phyloP scores from a whole-genome alignment of 2,888 invertebrate genomes.

The Parapristionchus giblindavisi region DNA sequence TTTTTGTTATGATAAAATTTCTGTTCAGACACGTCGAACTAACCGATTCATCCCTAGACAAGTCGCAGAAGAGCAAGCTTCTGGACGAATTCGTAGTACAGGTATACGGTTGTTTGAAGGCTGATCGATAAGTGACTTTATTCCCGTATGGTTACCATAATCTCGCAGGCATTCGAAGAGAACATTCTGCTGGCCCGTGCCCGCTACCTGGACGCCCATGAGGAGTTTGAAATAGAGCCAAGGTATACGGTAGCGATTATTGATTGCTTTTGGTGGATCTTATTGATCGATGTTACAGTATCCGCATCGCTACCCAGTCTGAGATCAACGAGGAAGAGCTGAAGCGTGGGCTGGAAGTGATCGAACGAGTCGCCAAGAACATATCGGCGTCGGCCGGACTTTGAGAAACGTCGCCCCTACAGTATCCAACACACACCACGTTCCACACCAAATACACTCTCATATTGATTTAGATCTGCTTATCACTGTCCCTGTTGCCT shows the following conservation, averaged over 20 bases:
- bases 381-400: too few relatives aligned
- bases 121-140: neutral
- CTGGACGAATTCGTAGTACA: slow-evolving; percentile 59
- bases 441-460: too few relatives aligned
- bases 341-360: slow-evolving; percentile 38
- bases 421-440: too few relatives aligned
- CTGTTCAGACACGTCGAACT: slow-evolving; percentile 33
- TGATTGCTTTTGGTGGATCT: too few relatives aligned
- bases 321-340: slow-evolving; percentile 60
- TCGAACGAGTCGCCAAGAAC: slow-evolving; percentile 30
- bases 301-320: slow-evolving; percentile 61
- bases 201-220: slow-evolving; percentile 71
- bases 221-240: slow-evolving; percentile 70
- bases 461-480: too few relatives aligned
- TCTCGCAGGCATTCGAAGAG: slow-evolving; percentile 56
- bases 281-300: slow-evolving; percentile 57
- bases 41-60: slow-evolving; percentile 22
- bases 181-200: slow-evolving; percentile 71
- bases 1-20: neutral
- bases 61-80: slow-evolving; percentile 45
- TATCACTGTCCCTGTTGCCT: too few relatives aligned
- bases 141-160: neutral
- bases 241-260: slow-evolving; percentile 65
- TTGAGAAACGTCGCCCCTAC: too few relatives aligned
- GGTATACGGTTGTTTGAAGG: slow-evolving; percentile 43